Percentiles rank a stretch among this genome's conserved stretches.
Conservation (phyloP, 2,113 vertebrate species). For the Bothrops jararaca region DNA sequence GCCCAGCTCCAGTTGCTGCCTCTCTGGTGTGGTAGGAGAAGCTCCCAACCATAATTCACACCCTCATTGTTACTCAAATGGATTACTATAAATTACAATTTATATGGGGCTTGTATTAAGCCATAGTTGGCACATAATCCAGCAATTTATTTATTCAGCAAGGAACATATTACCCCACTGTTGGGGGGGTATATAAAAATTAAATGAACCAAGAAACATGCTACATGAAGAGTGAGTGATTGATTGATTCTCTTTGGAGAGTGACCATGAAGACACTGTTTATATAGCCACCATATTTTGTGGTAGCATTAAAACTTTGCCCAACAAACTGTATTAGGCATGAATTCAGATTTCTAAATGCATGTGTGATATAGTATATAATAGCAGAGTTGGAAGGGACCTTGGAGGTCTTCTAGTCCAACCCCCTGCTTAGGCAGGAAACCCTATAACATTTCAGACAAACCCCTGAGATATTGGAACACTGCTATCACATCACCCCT, state of each 20-base stretch:
- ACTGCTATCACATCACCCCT: too few relatives aligned
- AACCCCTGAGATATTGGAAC: too few relatives aligned
- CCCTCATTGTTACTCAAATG: not conserved
- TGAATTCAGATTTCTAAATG: not conserved
- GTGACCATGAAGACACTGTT: not conserved
- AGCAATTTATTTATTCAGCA: not conserved
- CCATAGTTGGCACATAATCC: not conserved
- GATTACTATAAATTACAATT: not conserved
- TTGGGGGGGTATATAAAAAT: not conserved
- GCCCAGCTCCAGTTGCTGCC: not conserved
- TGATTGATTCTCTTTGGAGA: not conserved
- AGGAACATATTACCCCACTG: not conserved
- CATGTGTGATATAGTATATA: too few relatives aligned
- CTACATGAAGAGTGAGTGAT: not conserved
- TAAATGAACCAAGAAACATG: not conserved
- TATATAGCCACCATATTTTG: not conserved
- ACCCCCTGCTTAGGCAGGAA: too few relatives aligned
- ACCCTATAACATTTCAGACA: too few relatives aligned
- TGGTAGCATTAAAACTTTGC: not conserved
- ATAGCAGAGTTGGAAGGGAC: too few relatives aligned
- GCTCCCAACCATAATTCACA: not conserved
- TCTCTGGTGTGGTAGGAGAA: not conserved
- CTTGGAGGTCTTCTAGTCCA: too few relatives aligned
- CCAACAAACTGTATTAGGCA: not conserved
- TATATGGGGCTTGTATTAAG: not conserved